Evolutionary conservation across 2,888 invertebrate genomes (phyloP), one percentile per base, ranked within the genome.

Genomic region (Heliconius ethilla): DNA sequence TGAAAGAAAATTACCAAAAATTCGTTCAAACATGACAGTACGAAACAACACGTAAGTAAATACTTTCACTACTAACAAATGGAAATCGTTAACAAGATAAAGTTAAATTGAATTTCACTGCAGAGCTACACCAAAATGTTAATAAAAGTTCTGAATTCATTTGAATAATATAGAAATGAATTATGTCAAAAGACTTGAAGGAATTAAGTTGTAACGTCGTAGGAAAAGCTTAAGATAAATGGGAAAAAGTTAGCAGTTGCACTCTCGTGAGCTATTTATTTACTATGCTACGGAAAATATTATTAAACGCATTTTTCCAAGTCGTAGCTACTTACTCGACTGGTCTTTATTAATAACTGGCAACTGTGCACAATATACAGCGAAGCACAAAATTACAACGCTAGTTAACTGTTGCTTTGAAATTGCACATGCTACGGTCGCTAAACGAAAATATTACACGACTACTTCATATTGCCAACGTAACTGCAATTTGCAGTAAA

Each of bases 401-500:
- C 78, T 78, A 70, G 76, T 81, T 79, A 78, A 75, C 80, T 75
- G 76, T 79, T 75, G 76, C 77, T 80, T 76, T 80, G 79, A 80
- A 81, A 81, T 81, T 81, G 75, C 79, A 76, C 70, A 76, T 45
- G 66, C 87, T 88, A 87, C 86, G 89, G 88, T 86, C 88, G 89
- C 84, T 89, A 89, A 88, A 89, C 90, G 87, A 88, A 89, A 90
- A 88, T 89, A 89, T 89, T 86, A 85, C 85, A 84, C 81, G 81
- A 77, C 78, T 76, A 81, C 82, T 78, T 79, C 78, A 81, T 80
- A 83, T 84, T 84, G 83, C 78, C 81, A 78, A 78, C 76, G 81
- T 83, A 83, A 87, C 87, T 87, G 87, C 77, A 75, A 70, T 67
- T 72, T 62, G 29, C 62, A 75, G 27, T 25, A 27, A 69, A 37